These are phyloP conservation scores for Formicarius rufipectus DNA, from an alignment of 2,113 vertebrate species.

Conservation along the genomic window DNA sequence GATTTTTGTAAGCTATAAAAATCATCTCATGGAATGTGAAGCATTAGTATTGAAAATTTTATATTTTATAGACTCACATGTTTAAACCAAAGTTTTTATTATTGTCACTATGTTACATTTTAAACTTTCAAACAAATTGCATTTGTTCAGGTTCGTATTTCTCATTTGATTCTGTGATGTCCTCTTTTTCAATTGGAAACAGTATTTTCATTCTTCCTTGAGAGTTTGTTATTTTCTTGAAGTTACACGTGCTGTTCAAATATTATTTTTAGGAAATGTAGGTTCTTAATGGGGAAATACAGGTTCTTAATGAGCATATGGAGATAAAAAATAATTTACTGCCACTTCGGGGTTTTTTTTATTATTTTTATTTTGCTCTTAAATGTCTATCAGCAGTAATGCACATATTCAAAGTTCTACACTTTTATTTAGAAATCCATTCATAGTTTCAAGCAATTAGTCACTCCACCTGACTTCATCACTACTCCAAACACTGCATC, in stretches of 20 bases:
- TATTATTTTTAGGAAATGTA: too few relatives aligned
- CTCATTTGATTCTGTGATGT: background rate
- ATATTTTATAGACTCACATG: background rate
- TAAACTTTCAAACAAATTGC: background rate
- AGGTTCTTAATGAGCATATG: background rate
- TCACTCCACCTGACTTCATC: accelerated
- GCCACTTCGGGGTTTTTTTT: background rate
- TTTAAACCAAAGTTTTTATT: background rate
- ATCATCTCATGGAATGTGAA: background rate
- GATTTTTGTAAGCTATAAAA: background rate
- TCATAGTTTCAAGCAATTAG: background rate
- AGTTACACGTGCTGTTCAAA: background rate
- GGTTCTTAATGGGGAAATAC: too few relatives aligned
- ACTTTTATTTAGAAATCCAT: background rate
- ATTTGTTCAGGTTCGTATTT: background rate
- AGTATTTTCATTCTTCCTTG: background rate
- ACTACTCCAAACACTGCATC: background rate
- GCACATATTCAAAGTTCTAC: background rate
- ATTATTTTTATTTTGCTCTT: background rate
- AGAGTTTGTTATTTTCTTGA: background rate
- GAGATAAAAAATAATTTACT: background rate
- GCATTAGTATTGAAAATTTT: background rate
- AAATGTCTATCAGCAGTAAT: background rate
- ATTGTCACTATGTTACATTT: background rate
- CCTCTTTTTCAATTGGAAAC: background rate